These are phyloP conservation scores for Chondrilla cf. caribensis DNA, from an alignment of 37 sponge, comb jelly and placozoan genomes.

Conservation along the genomic window DNA sequence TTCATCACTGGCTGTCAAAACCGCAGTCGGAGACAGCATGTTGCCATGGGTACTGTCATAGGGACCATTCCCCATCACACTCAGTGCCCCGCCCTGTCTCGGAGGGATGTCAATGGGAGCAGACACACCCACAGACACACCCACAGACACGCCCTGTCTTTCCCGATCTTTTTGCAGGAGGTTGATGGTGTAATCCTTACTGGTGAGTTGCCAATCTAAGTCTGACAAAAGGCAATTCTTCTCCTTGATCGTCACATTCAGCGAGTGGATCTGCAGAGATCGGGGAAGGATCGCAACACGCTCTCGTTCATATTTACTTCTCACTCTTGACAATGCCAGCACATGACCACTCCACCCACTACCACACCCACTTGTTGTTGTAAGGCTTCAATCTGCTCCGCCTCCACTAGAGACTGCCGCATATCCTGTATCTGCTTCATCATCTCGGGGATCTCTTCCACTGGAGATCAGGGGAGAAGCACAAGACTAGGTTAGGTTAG, in stretches of 20 bases:
- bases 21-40: neutral
- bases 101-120: neutral
- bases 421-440: slow-evolving; percentile 1
- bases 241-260: slow-evolving; percentile 29
- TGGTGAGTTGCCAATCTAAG: slow-evolving; percentile 35
- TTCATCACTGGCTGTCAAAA: slow-evolving; percentile 4
- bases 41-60: neutral
- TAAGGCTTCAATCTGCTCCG: neutral
- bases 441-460: slow-evolving; percentile 19
- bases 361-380: slow-evolving; percentile 10
- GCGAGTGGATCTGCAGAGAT: slow-evolving; percentile 18
- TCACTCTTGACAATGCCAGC: too few species aligned
- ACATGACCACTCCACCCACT: too few species aligned
- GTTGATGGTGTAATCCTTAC: slow-evolving; percentile 29
- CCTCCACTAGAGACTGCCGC: neutral
- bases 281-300: neutral
- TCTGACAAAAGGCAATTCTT: slow-evolving; percentile 27
- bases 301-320: too few species aligned
- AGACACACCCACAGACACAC: neutral
- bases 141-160: slow-evolving; percentile 6
- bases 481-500: too few species aligned
- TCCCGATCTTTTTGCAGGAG: slow-evolving; percentile 39
- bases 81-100: neutral
- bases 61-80: neutral
- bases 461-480: neutral